Evolutionary conservation across 2,797 vertebrate species (phyloP).

Genomic region (Scyliorhinus canicula): DNA sequence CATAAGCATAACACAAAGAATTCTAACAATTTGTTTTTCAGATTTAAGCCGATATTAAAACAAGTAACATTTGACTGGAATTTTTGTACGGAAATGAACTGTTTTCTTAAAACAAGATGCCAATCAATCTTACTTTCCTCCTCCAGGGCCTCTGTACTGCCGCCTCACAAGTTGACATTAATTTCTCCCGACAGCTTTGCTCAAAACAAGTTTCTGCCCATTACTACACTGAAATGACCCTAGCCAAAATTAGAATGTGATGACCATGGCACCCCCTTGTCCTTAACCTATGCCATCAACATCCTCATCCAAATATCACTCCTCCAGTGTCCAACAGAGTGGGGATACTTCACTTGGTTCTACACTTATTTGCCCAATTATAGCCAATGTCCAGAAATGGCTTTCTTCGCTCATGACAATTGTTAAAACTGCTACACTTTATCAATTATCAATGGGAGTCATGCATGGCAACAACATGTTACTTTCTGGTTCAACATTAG

Average conservation of each 20-base stretch:
- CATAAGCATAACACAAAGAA: not conserved
- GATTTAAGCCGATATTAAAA: no score
- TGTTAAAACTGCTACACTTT: no score
- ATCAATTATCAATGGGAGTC: no score
- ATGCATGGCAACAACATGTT: not conserved
- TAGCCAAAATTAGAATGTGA: not conserved
- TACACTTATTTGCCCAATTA: not conserved
- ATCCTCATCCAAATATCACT: not conserved
- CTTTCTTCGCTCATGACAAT: no score
- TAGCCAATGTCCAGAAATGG: not conserved
- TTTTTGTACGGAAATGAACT: no score
- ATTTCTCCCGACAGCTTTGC: not conserved
- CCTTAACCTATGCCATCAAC: not conserved
- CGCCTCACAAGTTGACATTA: not conserved
- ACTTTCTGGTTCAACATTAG: not conserved
- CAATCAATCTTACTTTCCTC: not conserved
- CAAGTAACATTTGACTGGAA: no score
- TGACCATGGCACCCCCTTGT: not conserved
- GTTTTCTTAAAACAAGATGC: not conserved
- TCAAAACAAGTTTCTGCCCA: not conserved
- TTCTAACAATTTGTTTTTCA: not conserved
- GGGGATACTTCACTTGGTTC: not conserved
- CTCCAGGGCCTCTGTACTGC: not conserved
- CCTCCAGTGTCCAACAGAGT: not conserved
- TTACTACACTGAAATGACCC: not conserved